Evolutionary conservation across 2,888 invertebrate species (phyloP).

Genomic region (Sinhomidia bicolor): DNA sequence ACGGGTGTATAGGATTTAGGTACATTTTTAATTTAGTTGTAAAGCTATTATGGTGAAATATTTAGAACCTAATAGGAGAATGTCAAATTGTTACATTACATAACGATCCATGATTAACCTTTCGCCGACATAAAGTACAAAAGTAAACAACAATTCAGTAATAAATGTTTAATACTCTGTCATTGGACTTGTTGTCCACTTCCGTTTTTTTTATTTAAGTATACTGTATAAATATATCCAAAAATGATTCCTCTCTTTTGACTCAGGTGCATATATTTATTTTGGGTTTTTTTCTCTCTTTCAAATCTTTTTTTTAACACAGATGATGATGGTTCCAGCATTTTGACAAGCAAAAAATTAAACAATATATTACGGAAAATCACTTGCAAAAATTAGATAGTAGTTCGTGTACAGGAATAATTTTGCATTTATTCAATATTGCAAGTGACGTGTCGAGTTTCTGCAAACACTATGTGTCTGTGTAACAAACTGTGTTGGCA

Average conservation of each 20-base stretch:
- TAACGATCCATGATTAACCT: background rate
- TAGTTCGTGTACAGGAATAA: background rate
- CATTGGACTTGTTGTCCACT: background rate
- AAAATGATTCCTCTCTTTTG: constrained; percentile 9
- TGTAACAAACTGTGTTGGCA: background rate
- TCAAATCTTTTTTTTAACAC: constrained; percentile 28
- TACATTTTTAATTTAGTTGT: background rate
- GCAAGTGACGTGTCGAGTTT: too few relatives aligned
- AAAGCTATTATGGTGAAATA: background rate
- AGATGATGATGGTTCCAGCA: constrained; percentile 8
- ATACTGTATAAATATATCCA: constrained; percentile 9
- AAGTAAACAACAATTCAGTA: constrained; percentile 69
- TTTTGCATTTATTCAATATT: too few relatives aligned
- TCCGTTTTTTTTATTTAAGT: background rate
- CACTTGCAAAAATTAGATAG: background rate
- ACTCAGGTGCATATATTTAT: constrained; percentile 32
- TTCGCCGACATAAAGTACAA: constrained; percentile 55
- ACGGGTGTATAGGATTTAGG: background rate
- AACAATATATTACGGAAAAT: background rate
- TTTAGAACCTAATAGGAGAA: background rate
- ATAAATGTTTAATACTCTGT: constrained; percentile 40
- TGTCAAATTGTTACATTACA: background rate
- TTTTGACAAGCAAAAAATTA: background rate
- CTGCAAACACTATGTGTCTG: background rate
- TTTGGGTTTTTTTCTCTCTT: background rate